phyloP scores from a whole-genome alignment of 2,888 invertebrate genomes.

The Drosophila aldrichi region DNA sequence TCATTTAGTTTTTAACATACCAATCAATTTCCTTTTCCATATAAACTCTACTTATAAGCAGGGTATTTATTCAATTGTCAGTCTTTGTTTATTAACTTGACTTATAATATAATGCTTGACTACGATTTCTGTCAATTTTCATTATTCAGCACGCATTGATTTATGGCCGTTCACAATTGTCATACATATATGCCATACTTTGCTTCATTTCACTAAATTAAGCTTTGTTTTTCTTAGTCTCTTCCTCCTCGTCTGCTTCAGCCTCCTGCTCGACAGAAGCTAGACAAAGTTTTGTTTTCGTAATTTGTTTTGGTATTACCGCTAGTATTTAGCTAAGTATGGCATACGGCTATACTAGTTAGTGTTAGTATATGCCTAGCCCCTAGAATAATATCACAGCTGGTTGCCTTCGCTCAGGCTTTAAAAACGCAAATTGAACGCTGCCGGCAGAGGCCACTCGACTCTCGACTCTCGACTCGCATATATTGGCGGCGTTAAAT shows the following conservation, averaged over 20 bases:
- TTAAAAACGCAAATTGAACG: slow-evolving; percentile 63
- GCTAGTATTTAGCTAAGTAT: not conserved
- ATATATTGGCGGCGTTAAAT: slow-evolving; percentile 41
- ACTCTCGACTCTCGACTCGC: slow-evolving; percentile 3
- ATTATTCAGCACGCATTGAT: slow-evolving; percentile 3
- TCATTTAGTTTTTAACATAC: too few relatives aligned
- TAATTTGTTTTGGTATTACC: slow-evolving; percentile 55
- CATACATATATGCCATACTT: not conserved
- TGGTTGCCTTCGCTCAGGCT: slow-evolving; percentile 6
- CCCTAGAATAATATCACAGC: not conserved
- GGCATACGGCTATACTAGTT: not conserved
- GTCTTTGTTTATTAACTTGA: not conserved
- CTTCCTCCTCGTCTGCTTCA: not conserved
- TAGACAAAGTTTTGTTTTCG: slow-evolving; percentile 46
- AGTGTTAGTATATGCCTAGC: not conserved
- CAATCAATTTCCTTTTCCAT: too few relatives aligned
- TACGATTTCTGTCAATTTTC: not conserved
- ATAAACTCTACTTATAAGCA: too few relatives aligned
- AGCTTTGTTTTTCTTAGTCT: not conserved
- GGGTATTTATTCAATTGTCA: not conserved
- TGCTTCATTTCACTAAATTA: slow-evolving; percentile 21
- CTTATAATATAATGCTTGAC: not conserved
- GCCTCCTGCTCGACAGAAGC: not conserved
- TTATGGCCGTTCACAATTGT: not conserved
- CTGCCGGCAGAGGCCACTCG: slow-evolving; percentile 57